These are phyloP conservation scores for Nomada ruficornis DNA, from an alignment of 2,888 invertebrate species.

Conservation along the genomic window DNA sequence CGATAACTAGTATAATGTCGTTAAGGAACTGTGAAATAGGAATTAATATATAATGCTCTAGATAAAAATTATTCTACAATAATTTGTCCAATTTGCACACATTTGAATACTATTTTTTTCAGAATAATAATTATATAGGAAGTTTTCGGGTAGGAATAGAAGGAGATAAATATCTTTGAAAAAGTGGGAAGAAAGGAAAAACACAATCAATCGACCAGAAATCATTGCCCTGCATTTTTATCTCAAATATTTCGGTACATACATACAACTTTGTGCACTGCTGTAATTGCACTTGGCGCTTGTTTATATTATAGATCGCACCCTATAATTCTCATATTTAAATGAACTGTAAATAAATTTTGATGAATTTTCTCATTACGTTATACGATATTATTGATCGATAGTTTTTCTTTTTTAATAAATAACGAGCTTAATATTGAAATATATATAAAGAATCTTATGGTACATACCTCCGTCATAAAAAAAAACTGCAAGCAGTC, in stretches of 20 bases:
- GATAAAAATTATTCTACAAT: neutral
- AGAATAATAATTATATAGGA: neutral
- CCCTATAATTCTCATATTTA: no score
- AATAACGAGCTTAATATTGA: no score
- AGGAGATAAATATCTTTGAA: slow-evolving; percentile 31
- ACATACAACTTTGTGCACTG: slow-evolving; percentile 74
- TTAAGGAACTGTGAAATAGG: neutral
- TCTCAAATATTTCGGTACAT: slow-evolving; percentile 74
- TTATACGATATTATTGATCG: no score
- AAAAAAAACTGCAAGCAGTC: no score
- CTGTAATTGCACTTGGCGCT: slow-evolving; percentile 69
- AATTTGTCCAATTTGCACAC: neutral
- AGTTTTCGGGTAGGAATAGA: slow-evolving; percentile 39
- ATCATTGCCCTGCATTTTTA: slow-evolving; percentile 56
- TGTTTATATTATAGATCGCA: no score
- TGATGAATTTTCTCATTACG: no score
- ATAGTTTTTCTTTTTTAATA: no score
- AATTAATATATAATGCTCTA: neutral
- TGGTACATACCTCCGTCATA: no score
- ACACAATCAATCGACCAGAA: slow-evolving; percentile 71
- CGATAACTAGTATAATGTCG: neutral
- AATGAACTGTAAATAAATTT: no score
- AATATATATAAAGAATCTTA: no score
- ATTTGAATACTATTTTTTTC: no score
- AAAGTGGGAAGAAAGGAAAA: slow-evolving; percentile 20